Evolutionary conservation across 2,888 invertebrate species (phyloP).

Genomic region (Nemotelus nigrinus): DNA sequence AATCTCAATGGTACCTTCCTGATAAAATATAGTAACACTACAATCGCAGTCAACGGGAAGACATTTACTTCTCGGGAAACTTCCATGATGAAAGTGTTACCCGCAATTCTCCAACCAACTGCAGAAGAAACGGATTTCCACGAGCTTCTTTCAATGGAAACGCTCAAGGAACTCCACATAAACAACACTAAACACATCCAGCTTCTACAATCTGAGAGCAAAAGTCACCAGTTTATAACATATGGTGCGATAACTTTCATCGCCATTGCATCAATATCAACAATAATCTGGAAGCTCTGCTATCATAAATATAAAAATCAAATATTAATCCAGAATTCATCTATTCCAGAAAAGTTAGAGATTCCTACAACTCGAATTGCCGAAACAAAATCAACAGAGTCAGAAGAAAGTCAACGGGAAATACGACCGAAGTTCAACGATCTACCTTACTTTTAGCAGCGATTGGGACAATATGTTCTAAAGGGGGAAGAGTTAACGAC

Average conservation of each 20-base stretch:
- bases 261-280: no score
- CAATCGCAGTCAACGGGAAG: background rate
- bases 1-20: slow-evolving; percentile 40
- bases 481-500: no score
- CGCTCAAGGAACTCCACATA: background rate
- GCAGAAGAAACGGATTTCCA: background rate
- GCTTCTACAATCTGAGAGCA: background rate
- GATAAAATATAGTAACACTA: slow-evolving; percentile 20
- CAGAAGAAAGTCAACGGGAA: no score
- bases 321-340: no score
- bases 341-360: no score
- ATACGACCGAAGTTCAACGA: no score
- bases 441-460: no score
- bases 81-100: background rate
- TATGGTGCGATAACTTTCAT: background rate
- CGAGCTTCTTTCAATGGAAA: slow-evolving; percentile 24
- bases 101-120: slow-evolving; percentile 3
- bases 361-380: no score
- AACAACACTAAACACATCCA: background rate
- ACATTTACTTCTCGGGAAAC: background rate
- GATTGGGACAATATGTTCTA: no score
- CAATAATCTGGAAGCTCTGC: no score
- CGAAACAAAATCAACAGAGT: no score
- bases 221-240: background rate
- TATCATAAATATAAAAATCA: no score